Evolutionary conservation across 2,113 vertebrate species (phyloP).

Genomic region (human): DNA sequence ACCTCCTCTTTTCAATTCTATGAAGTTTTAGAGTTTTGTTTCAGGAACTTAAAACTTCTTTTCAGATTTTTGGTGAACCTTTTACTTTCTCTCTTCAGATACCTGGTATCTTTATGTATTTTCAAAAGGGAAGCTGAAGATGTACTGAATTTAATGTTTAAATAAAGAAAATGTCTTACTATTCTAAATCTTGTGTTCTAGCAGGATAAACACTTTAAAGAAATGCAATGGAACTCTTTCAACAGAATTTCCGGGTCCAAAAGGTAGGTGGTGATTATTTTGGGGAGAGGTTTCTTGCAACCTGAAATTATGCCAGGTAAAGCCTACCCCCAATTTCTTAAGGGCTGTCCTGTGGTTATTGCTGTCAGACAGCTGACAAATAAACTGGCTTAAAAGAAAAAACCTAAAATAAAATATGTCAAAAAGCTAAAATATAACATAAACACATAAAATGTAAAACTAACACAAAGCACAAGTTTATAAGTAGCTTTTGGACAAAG

Average conservation of each 20-base stretch:
- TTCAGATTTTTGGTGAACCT: not conserved
- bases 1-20: not conserved
- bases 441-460: not conserved
- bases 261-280: not conserved
- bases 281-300: not conserved
- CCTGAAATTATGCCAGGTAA: not conserved
- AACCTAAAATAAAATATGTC: not conserved
- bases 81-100: not conserved
- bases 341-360: not conserved
- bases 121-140: not conserved
- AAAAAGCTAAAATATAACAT: not conserved
- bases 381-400: not conserved
- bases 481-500: conserved; percentile 60
- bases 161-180: not conserved
- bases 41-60: not conserved
- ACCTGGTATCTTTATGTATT: not conserved
- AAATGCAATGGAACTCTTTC: not conserved
- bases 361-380: not conserved
- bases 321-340: not conserved
- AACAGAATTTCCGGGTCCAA: not conserved
- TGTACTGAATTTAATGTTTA: not conserved
- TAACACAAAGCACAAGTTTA: not conserved
- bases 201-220: not conserved
- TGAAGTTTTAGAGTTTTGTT: not conserved
- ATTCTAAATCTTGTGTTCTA: not conserved